Base-by-base conservation (phyloP, 1,140 invertebrate species). In the Alviniconcha marisindica region DNA sequence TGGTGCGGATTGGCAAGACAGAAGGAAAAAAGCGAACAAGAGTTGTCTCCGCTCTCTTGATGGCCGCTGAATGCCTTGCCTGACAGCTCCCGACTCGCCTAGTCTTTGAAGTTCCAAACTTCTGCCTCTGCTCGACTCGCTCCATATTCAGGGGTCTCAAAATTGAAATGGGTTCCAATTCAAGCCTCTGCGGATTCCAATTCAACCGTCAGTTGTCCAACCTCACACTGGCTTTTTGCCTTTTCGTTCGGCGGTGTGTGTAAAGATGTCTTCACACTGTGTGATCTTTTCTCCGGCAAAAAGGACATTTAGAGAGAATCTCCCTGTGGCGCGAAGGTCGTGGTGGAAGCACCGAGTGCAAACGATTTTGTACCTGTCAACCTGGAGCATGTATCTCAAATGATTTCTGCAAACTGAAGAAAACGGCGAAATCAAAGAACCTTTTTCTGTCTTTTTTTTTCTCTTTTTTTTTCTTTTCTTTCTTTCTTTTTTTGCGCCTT, bases 311-410 rank as follows among this genome's bases (percentile, higher is more conserved):
- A 63, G 28, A 63, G 21, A 4, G 5, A n/a, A 63, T 4, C 5
- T n/a, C 60, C n/a, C n/a, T 24, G 4, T 63, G 60, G 10, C 60
- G 60, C 24, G 60, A 24, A 63, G 28, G 21, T 10, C 28, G 60
- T n/a, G 60, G 7, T n/a, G 60, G 60, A 14, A 63, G 21, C 60
- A 63, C 5, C 24, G 60, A 24, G 60, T 63, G 60, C 60, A 63
- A 10, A n/a, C 60, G 10, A 63, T 63, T 63, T 63, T 63, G 60
- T 31, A n/a, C 60, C 60, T 63, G 60, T 63, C 60, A 63, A n/a
- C 60, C 60, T 4, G 10, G 28, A 24, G 5, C 60, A 63, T 63
- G 60, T 63, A 14, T 63, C 28, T 63, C 60, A 63, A 63, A 63
- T 31, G 60, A 63, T n/a, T 7, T n/a, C 28, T n/a, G 28, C 60